Evolutionary conservation across 2,797 vertebrate species (phyloP), one percentile per base, ranked within the genome.

Genomic region (Smutsia temminckii): DNA sequence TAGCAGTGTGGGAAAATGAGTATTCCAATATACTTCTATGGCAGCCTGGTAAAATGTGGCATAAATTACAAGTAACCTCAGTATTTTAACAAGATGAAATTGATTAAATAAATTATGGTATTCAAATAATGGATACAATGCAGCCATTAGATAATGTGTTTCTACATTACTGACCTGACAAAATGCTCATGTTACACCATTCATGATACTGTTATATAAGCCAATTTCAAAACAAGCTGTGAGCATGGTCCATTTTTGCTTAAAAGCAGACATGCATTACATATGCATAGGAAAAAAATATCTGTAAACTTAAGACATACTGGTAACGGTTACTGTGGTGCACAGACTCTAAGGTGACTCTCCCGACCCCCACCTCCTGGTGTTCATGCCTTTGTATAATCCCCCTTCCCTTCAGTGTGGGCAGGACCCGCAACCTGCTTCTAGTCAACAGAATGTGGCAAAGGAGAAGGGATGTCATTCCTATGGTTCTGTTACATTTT

Each of bases 181-280:
- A 81, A 66, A 72, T 63, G 18, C n/a, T 81, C 40, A 32, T 8
- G 42, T 51, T 75, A 23, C 13, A 85, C 5, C 55, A 27, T 59
- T 85, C 13, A 2, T 27, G n/a, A 80, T 20, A 51, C 37, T 40
- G 20, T n/a, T 34, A 72, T 12, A 53, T n/a, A 95, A 90, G 46
- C 42, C 75, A 94, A 18, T 90, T 85, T 72, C 13, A 93, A 77
- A 95, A 84, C 7, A 42, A 87, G 72, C 21, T 57, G 4, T 63
- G 59, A 80, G 34, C 53, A 85, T 51, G 66, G 66, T 78, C 11
- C 37, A 81, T 51, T 84, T 93, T 71, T 91, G 55, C 92, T 83
- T 86, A 68, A 92, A 89, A 95, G 86, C 9, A 87, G 42, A 75
- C 61, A 91, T 75, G 86, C 77, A 79, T 51, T 85, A 53, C 23